A percentile compares a stretch with the other conserved stretches of the same genome.
Conservation (phyloP, 2,888 invertebrate species). For the Gisinianus flammeolus region DNA sequence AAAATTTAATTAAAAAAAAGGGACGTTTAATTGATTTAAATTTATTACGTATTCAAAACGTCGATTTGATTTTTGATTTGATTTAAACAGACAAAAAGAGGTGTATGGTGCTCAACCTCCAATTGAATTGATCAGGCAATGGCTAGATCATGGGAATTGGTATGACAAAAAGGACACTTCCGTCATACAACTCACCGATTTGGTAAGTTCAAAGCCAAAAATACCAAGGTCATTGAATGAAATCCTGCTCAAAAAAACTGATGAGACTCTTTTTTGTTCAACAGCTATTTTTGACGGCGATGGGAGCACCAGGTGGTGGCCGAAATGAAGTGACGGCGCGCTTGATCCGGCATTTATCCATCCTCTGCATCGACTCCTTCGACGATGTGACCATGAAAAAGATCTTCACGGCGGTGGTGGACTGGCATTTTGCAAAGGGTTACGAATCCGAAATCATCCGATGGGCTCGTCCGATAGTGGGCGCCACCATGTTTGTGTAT, state of each 20-base stretch:
- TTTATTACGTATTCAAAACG: too few species aligned
- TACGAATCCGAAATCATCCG: slow-evolving; percentile 78
- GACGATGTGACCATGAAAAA: slow-evolving; percentile 83
- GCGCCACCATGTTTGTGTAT: slow-evolving; percentile 81
- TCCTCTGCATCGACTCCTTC: slow-evolving; percentile 86
- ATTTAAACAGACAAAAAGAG: slow-evolving; percentile 82
- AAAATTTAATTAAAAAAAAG: too few species aligned
- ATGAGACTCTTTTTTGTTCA: background rate
- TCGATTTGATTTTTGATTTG: too few species aligned
- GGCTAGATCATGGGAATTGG: slow-evolving; percentile 90
- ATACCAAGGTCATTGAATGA: too few species aligned
- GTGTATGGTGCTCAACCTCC: slow-evolving; percentile 93
- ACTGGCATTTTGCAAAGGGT: slow-evolving; percentile 95
- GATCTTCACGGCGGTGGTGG: slow-evolving; percentile 87
- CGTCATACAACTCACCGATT: slow-evolving; percentile 80
- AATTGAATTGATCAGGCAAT: slow-evolving; percentile 87
- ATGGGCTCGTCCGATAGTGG: slow-evolving; percentile 75
- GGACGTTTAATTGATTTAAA: too few species aligned
- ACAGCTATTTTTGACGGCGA: slow-evolving; percentile 84
- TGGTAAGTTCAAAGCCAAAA: too few species aligned
- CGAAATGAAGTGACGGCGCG: slow-evolving; percentile 82
- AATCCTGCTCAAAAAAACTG: too few species aligned
- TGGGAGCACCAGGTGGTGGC: slow-evolving; percentile 86
- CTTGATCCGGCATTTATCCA: slow-evolving; percentile 84
- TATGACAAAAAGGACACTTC: slow-evolving; percentile 79